phyloP scores from a whole-genome alignment of 1,140 invertebrate genomes.

The Atta colombica region DNA sequence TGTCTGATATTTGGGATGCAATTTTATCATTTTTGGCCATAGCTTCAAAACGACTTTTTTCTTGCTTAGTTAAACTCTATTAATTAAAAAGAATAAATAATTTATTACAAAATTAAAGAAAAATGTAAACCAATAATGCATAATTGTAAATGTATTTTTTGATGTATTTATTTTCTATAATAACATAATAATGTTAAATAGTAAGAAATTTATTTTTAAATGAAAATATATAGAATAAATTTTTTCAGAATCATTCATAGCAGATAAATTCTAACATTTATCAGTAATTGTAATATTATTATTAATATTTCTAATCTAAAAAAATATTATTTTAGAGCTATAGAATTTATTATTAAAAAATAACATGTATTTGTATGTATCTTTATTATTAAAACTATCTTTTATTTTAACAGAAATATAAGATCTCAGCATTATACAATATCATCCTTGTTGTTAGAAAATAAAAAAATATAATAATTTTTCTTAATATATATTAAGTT shows the following conservation, averaged over 20 bases:
- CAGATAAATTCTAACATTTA: neutral
- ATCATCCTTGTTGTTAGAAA: too few species aligned
- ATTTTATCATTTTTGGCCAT: constrained; percentile 67
- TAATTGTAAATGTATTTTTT: neutral
- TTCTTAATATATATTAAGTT: too few species aligned
- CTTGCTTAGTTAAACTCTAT: constrained; percentile 64
- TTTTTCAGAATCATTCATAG: neutral
- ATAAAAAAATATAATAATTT: too few species aligned
- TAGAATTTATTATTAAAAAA: neutral
- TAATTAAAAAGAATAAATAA: neutral
- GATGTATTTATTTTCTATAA: neutral
- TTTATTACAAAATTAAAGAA: neutral
- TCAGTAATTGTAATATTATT: neutral
- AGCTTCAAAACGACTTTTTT: constrained; percentile 69
- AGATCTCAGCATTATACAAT: neutral
- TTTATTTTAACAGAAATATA: neutral
- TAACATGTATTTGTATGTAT: neutral
- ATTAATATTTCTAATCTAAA: neutral
- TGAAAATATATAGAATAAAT: neutral
- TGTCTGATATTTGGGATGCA: neutral
- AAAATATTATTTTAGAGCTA: too few species aligned
- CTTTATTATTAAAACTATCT: neutral
- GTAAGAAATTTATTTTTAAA: neutral
- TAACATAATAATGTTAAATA: neutral
- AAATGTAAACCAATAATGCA: too few species aligned